These are phyloP conservation scores for Drosophila seclusa DNA, from an alignment of 2,888 invertebrate genomes.

Conservation along the genomic window DNA sequence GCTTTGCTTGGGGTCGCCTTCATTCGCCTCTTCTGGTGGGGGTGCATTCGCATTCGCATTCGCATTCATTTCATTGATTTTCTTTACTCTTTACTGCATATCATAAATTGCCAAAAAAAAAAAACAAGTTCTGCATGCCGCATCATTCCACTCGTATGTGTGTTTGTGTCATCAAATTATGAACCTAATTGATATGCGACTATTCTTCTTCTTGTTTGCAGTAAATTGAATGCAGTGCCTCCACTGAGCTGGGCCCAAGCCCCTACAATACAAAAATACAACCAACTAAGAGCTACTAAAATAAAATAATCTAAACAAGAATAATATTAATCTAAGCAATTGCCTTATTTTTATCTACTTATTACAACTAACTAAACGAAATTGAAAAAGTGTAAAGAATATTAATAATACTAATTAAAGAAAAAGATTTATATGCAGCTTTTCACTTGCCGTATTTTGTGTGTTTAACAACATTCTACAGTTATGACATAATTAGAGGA, in stretches of 20 bases:
- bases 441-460: conserved; percentile 30
- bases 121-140: conserved; percentile 35
- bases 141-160: conserved; percentile 34
- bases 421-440: conserved; percentile 18
- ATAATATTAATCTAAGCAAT: conserved; percentile 34
- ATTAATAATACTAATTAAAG: conserved; percentile 69
- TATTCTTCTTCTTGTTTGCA: conserved; percentile 73
- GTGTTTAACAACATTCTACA: conserved; percentile 52
- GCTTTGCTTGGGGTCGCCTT: conserved; percentile 46
- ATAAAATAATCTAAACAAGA: conserved; percentile 5
- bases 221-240: conserved; percentile 71
- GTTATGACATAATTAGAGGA: conserved; percentile 67
- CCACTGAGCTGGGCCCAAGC: conserved; percentile 31
- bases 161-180: conserved; percentile 31
- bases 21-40: conserved; percentile 23
- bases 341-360: conserved; percentile 27
- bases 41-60: conserved; percentile 21
- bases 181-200: conserved; percentile 49
- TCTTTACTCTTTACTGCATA: conserved; percentile 17
- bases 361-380: conserved; percentile 33
- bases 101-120: conserved; percentile 8
- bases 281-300: conserved; percentile 55
- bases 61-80: conserved; percentile 39
- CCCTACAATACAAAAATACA: conserved; percentile 37
- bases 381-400: conserved; percentile 16